phyloP scores from a whole-genome alignment of 64 coral and sea anemone genomes.

The Platygyra sinensis region DNA sequence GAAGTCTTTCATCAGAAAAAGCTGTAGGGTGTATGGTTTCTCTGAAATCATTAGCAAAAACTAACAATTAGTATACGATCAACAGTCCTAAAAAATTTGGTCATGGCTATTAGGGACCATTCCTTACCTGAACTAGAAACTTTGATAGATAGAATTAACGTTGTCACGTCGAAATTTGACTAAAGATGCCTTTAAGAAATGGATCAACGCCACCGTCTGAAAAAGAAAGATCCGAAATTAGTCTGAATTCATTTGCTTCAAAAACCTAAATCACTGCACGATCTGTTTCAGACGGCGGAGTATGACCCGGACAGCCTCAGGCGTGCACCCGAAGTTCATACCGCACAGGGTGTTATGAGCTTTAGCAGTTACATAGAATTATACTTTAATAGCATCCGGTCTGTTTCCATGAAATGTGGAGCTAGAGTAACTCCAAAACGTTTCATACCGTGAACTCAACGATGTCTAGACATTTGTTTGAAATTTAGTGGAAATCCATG shows the following conservation, averaged over 20 bases:
- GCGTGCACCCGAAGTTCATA: background rate
- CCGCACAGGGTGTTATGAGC: too few species aligned
- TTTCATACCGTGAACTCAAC: too few species aligned
- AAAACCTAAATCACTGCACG: background rate
- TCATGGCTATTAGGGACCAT: background rate
- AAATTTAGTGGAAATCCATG: too few species aligned
- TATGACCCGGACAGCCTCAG: background rate
- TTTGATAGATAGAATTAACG: background rate
- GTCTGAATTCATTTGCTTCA: background rate
- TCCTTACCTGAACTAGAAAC: background rate
- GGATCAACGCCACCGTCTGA: slow-evolving; percentile 46
- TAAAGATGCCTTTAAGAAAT: slow-evolving; percentile 33
- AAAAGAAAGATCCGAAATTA: slow-evolving; percentile 10
- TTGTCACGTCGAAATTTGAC: slow-evolving; percentile 25
- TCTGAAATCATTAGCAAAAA: slow-evolving; percentile 26
- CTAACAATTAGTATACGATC: background rate
- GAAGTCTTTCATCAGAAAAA: slow-evolving; percentile 64
- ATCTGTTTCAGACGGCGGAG: slow-evolving; percentile 27
- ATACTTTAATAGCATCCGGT: too few species aligned
- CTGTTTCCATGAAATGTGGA: too few species aligned
- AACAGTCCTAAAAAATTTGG: too few species aligned
- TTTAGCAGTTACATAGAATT: too few species aligned
- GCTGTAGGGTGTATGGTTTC: slow-evolving; percentile 54
- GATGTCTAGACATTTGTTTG: too few species aligned
- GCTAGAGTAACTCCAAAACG: too few species aligned